Base-by-base conservation (phyloP, 2,797 vertebrate species). In the Sebastes steindachneri region DNA sequence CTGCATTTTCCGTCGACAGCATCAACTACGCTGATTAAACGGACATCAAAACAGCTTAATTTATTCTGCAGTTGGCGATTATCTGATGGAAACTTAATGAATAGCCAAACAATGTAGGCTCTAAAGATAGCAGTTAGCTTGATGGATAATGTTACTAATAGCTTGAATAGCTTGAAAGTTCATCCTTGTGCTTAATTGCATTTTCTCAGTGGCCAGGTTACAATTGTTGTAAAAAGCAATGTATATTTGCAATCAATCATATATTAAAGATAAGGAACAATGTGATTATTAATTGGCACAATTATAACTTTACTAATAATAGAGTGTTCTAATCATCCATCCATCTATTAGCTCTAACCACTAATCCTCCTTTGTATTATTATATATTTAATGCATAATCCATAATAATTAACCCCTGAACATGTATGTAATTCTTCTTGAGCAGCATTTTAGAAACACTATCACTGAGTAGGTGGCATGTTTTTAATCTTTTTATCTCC, bases 401-500 rank as follows among this genome's bases (percentile, higher is more conserved):
- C 51, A 66, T 35, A 62, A 54, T 55, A 54, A 66, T 60, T 8
- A 41, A 37, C 51, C 28, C 31, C 1, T 65, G 14, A 37, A 60
- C 41, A 48, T 54, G 17, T 60, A 28, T 29, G 11, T 72, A 37
- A 67, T 33, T 53, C 33, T 26, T 70, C 29, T 11, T 19, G 10
- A 72, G 64, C 23, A 51, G 28, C 14, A 67, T 54, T 65, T 67
- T 64, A 73, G 45, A 28, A 78, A 65, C 41, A 35, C 28, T 7
- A 21, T 53, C 19, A 23, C 33, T 55, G 54, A 73, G 55, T 54
- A 68, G 25, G 48, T 51, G 23, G 21, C 25, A 48, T 15, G 35
- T 53, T 69, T 67, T 64, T 62, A 33, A 51, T 65, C 10, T 51
- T 62, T 64, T 70, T 58, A 57, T 26, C 37, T 69, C 58, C 74